These are phyloP conservation scores for Apodemia duryi DNA, from an alignment of 2,888 invertebrate genomes.

Conservation along the genomic window DNA sequence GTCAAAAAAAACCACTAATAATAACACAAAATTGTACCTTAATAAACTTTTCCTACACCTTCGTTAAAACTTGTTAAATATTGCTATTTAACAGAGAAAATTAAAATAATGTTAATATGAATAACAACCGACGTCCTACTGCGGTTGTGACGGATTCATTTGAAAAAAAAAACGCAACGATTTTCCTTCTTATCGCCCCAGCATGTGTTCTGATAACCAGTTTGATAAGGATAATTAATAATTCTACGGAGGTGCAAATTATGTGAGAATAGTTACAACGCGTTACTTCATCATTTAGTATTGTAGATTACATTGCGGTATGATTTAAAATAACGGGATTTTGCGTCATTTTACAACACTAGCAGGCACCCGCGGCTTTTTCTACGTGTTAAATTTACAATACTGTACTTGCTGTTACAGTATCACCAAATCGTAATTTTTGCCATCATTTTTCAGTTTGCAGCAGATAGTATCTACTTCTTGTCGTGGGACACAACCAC, in stretches of 20 bases:
- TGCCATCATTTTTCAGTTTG: too few species aligned
- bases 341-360: too few species aligned
- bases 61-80: background rate
- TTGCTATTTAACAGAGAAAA: background rate
- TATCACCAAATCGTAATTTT: too few species aligned
- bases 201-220: slow-evolving; percentile 14
- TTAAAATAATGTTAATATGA: background rate
- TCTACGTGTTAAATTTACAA: too few species aligned
- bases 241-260: slow-evolving; percentile 2
- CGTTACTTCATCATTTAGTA: background rate
- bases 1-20: too few species aligned
- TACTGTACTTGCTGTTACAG: too few species aligned
- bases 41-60: background rate
- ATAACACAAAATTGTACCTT: too few species aligned
- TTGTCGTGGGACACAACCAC: too few species aligned
- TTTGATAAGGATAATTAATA: slow-evolving; percentile 6
- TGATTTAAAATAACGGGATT: background rate
- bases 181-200: slow-evolving; percentile 5
- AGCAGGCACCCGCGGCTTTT: too few species aligned
- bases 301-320: background rate
- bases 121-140: background rate
- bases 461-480: too few species aligned
- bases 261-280: background rate
- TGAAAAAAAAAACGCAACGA: slow-evolving; percentile 3
- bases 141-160: slow-evolving; percentile 1